These are phyloP conservation scores for Antennarius maculatus DNA, from an alignment of 2,797 vertebrate species.

Conservation along the genomic window DNA sequence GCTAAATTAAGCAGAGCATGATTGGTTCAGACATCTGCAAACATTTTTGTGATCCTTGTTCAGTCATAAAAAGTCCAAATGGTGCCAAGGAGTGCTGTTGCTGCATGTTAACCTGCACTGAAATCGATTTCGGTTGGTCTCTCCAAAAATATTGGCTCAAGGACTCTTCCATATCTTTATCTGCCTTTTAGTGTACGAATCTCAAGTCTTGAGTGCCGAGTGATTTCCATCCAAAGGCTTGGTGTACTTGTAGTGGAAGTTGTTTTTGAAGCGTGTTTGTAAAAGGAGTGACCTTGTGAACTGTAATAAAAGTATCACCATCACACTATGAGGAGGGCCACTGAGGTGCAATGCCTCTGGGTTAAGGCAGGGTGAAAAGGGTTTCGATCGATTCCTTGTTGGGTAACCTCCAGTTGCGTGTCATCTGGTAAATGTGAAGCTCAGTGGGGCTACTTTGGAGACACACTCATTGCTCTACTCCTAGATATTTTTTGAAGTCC, in stretches of 20 bases:
- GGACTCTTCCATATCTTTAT: constrained; percentile 78
- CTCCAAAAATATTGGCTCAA: constrained; percentile 80
- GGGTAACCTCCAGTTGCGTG: constrained; percentile 23
- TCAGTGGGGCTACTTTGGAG: constrained; percentile 50
- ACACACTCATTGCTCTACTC: constrained; percentile 47
- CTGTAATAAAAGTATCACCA: constrained; percentile 47
- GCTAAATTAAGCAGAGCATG: constrained; percentile 59
- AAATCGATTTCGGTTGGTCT: constrained; percentile 77
- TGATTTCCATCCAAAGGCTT: constrained; percentile 63
- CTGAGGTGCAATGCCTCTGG: constrained; percentile 21
- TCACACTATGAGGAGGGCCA: constrained; percentile 44
- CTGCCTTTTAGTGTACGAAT: constrained; percentile 67
- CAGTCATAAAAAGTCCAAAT: constrained; percentile 70
- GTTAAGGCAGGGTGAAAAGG: constrained; percentile 25
- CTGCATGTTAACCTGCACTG: constrained; percentile 85
- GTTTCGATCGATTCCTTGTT: constrained; percentile 12
- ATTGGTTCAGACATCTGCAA: constrained; percentile 65
- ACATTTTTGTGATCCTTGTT: constrained; percentile 73
- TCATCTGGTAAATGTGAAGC: constrained; percentile 37
- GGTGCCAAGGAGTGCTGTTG: constrained; percentile 82
- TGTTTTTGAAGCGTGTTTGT: constrained; percentile 51
- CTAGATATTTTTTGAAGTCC: constrained; percentile 60
- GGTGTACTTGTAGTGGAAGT: constrained; percentile 57
- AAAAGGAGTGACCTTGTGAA: constrained; percentile 51
- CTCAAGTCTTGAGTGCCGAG: constrained; percentile 64